Base-by-base conservation (phyloP, 1,140 invertebrate species). In the Charaxes varanes region DNA sequence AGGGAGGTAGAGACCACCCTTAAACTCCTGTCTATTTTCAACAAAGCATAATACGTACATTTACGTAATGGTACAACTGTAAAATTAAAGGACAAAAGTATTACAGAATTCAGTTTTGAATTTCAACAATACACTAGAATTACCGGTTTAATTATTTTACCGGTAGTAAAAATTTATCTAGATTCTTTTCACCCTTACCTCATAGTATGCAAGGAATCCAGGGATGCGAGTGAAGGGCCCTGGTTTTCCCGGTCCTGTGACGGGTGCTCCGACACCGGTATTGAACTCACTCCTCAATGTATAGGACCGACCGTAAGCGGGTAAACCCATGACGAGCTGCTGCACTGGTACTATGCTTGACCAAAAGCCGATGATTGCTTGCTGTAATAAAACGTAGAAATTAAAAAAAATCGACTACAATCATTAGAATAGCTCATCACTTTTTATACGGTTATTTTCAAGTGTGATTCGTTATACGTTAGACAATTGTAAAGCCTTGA, bases 121-220 rank as follows among this genome's bases (percentile, higher is more conserved):
- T n/a, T n/a, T n/a, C n/a, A n/a, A n/a, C n/a, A n/a, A n/a, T n/a
- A n/a, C n/a, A n/a, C n/a, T n/a, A n/a, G n/a, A n/a, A n/a, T n/a
- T n/a, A n/a, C n/a, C n/a, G n/a, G n/a, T n/a, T n/a, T n/a, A n/a
- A n/a, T n/a, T n/a, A 28, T 13, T 27, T 27, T 27, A 22, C 2
- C 21, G 21, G 2, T 6, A 22, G 21, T 22, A 7, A 22, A 22
- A 2, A 3, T 2, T 22, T 22, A 22, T 8, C 6, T 2, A 22
- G 5, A 24, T 22, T 22, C 6, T n/a, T n/a, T 22, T 22, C 2
- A 22, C 21, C 6, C 43, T 40, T 38, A 84, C 83, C 86, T 93
- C 91, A 65, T 91, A 90, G 64, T 90, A 94, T 2, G 91, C 85
- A n/a, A 93, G 80, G 59, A 92, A 89, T 18, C 92, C 92, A 11